phyloP scores from a whole-genome alignment of 2,113 vertebrate species.

The Hippocampus guttulatus region DNA sequence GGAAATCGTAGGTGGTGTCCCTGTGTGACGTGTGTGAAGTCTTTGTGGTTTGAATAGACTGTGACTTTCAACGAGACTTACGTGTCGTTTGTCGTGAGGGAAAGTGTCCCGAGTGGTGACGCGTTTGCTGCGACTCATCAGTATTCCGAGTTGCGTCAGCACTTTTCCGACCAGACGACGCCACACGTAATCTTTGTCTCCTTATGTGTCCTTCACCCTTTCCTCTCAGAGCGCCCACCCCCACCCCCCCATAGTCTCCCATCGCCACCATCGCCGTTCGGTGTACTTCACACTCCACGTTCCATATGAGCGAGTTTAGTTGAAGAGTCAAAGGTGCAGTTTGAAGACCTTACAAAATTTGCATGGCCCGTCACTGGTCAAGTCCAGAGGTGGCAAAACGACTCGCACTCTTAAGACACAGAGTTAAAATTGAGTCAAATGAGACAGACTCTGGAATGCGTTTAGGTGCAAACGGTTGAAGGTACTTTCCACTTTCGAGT shows the following conservation, averaged over 20 bases:
- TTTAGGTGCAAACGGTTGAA: not conserved
- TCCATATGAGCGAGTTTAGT: slow-evolving; percentile 26
- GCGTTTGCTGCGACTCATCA: slow-evolving; percentile 49
- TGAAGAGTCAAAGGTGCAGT: slow-evolving; percentile 52
- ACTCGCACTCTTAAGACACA: not conserved
- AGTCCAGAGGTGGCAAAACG: not conserved
- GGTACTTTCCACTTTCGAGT: not conserved
- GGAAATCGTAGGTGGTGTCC: slow-evolving; percentile 16
- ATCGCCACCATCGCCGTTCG: slow-evolving; percentile 49
- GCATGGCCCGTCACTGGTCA: not conserved
- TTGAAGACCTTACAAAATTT: slow-evolving; percentile 29
- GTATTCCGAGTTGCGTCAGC: slow-evolving; percentile 53
- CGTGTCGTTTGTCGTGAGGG: slow-evolving; percentile 13
- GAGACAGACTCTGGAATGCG: not conserved
- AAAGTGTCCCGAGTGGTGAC: slow-evolving; percentile 34
- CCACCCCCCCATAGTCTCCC: too few species aligned
- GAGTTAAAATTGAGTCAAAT: too few species aligned
- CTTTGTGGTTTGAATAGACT: slow-evolving; percentile 36
- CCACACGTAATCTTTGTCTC: slow-evolving; percentile 51
- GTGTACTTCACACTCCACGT: slow-evolving; percentile 48
- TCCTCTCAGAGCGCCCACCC: slow-evolving; percentile 31
- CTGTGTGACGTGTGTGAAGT: slow-evolving; percentile 39
- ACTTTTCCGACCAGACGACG: slow-evolving; percentile 38
- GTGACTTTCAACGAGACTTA: slow-evolving; percentile 33
- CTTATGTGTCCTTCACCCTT: slow-evolving; percentile 47